phyloP scores from a whole-genome alignment of 2,113 vertebrate species.

The Etia nguti region DNA sequence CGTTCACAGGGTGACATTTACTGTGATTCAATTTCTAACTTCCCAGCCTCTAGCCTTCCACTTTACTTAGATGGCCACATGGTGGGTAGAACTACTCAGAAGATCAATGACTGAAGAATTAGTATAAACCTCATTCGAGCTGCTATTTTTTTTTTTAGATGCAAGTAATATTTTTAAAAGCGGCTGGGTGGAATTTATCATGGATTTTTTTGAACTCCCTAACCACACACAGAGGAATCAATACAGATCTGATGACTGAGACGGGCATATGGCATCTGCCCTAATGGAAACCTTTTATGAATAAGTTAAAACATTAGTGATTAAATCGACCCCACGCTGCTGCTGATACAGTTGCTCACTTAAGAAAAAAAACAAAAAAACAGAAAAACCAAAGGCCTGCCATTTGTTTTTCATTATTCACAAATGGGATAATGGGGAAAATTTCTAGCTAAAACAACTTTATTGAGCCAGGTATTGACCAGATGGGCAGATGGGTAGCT shows the following conservation, averaged over 20 bases:
- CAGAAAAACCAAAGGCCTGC: background rate
- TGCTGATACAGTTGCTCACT: background rate
- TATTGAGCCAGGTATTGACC: constrained; percentile 35
- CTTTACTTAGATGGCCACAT: background rate
- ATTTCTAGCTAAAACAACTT: background rate
- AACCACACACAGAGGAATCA: background rate
- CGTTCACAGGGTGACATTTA: background rate
- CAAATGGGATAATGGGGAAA: background rate
- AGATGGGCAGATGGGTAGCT: background rate
- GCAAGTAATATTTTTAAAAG: background rate
- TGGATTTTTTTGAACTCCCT: background rate
- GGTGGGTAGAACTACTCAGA: background rate
- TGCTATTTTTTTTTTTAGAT: background rate
- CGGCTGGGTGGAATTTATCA: background rate
- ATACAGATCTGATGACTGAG: background rate
- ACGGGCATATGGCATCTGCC: background rate
- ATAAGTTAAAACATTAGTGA: background rate
- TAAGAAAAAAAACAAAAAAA: background rate
- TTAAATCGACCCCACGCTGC: background rate
- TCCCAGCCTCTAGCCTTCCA: background rate
- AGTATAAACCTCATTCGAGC: background rate
- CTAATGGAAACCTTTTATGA: constrained; percentile 19
- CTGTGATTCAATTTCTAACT: background rate
- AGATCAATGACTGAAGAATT: background rate
- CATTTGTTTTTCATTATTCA: background rate